These are phyloP conservation scores for Etheostoma perlongum DNA, from an alignment of 2,797 vertebrate genomes.

Conservation along the genomic window DNA sequence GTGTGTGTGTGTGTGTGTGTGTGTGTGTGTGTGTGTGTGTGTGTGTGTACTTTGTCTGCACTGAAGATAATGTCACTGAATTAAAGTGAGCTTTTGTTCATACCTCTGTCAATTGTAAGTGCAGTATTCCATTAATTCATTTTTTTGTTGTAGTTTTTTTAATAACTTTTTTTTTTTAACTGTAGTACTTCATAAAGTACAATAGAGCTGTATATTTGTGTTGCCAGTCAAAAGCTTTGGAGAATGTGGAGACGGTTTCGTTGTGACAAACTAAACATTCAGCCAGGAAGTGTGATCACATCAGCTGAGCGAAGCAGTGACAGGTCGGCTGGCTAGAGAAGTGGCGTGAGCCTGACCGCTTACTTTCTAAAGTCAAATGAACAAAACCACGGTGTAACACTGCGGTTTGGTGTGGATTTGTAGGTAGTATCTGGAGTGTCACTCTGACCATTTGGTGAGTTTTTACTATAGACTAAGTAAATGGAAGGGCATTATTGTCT, in stretches of 20 bases:
- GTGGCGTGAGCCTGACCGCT: not conserved
- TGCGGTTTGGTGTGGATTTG: not conserved
- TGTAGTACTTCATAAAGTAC: not conserved
- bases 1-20: conserved; percentile 71
- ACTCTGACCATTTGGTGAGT: conserved; percentile 32
- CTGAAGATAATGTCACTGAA: conserved; percentile 78
- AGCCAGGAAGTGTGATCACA: conserved; percentile 60
- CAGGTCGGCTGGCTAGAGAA: conserved; percentile 16
- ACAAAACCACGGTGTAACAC: not conserved
- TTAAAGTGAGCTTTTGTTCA: conserved; percentile 75
- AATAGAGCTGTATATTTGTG: not conserved
- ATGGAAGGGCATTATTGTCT: not conserved
- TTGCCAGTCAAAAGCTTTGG: not conserved
- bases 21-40: conserved; percentile 71
- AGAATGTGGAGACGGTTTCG: not conserved
- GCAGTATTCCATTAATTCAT: conserved; percentile 2
- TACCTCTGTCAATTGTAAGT: conserved; percentile 24
- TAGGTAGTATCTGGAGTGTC: not conserved
- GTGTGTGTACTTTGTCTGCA: conserved; percentile 68
- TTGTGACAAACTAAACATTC: not conserved
- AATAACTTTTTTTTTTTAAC: too few species aligned
- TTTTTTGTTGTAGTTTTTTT: too few species aligned
- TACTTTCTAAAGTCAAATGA: not conserved
- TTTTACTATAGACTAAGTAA: not conserved
- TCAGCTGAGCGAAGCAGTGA: conserved; percentile 50